Conservation (phyloP, 2,113 vertebrate genomes). For the Petrocephalus zakoni region DNA sequence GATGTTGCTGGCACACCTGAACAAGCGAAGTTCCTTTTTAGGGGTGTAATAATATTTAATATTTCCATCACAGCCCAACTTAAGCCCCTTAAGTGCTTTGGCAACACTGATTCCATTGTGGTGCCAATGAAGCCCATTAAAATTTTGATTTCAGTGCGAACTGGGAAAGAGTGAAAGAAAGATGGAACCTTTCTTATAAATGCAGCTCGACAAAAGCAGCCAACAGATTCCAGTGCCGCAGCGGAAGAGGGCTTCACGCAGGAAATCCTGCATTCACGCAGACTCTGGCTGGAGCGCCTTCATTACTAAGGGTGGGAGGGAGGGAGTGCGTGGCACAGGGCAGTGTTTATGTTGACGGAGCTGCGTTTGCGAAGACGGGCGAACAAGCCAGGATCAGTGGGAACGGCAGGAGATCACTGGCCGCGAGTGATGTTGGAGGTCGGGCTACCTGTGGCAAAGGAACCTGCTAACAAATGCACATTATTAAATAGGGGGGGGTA, state of each 20-base stretch:
- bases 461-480: background rate
- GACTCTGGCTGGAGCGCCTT: too few species aligned
- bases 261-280: background rate
- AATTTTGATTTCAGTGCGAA: conserved; percentile 58
- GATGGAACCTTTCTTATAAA: conserved; percentile 33
- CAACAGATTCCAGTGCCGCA: background rate
- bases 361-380: background rate
- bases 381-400: background rate
- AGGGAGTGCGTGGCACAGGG: background rate
- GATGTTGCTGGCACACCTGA: conserved; percentile 55
- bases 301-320: background rate
- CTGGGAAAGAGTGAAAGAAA: conserved; percentile 25
- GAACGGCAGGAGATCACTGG: background rate
- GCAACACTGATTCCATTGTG: conserved; percentile 68
- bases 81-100: conserved; percentile 72
- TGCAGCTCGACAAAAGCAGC: conserved; percentile 39
- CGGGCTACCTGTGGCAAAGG: background rate
- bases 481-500: background rate
- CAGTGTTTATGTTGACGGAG: background rate
- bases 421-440: background rate
- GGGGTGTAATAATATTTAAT: conserved; percentile 59
- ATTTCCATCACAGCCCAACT: conserved; percentile 63
- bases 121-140: conserved; percentile 64
- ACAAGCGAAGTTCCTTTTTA: conserved; percentile 54
- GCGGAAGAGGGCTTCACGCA: background rate